Evolutionary conservation across 2,113 vertebrate genomes (phyloP).

Genomic region (Amazona vittata): DNA sequence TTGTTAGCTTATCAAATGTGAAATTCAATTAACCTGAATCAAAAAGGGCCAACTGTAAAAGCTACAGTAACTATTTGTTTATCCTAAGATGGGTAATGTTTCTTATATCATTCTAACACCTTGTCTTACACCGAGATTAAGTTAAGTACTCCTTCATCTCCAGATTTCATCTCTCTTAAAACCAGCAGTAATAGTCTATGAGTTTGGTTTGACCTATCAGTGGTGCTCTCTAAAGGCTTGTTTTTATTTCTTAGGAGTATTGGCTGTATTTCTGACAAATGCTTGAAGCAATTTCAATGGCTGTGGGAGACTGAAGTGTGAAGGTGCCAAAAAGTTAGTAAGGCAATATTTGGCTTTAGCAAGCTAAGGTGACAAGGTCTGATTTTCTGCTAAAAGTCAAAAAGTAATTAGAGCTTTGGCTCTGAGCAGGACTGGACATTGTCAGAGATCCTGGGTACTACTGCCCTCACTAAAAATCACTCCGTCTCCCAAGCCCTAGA

Average conservation of each 20-base stretch:
- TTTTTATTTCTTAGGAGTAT: background rate
- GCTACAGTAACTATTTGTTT: background rate
- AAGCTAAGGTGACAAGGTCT: background rate
- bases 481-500: background rate
- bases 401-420: background rate
- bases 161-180: background rate
- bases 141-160: background rate
- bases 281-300: background rate
- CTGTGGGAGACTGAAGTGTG: background rate
- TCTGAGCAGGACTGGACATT: background rate
- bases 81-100: background rate
- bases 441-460: background rate
- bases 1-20: background rate
- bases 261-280: background rate
- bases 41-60: background rate
- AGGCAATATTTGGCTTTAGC: background rate
- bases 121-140: background rate
- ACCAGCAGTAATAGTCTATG: background rate
- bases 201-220: background rate
- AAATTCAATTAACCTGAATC: constrained; percentile 33
- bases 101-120: background rate
- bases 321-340: background rate
- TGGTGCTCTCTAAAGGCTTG: background rate
- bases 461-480: background rate
- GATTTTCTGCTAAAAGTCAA: background rate